Conservation (phyloP, 2,888 invertebrate genomes). For the Hermodice carunculata region DNA sequence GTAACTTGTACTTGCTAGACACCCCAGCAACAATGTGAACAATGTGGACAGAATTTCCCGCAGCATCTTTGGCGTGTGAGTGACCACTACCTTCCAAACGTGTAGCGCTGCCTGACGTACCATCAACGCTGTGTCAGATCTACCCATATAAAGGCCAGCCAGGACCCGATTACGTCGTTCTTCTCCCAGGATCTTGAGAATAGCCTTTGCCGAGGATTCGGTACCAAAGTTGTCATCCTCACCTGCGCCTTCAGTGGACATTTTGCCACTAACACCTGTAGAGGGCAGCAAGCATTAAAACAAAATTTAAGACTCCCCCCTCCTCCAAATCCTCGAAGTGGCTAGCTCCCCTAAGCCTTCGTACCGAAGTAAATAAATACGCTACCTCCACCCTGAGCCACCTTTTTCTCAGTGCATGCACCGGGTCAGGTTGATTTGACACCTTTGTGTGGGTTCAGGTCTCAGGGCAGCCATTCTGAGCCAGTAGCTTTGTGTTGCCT, state of each 20-base stretch:
- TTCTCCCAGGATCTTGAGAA: conserved; percentile 81
- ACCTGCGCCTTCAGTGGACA: conserved; percentile 97
- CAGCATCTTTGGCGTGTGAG: conserved; percentile 96
- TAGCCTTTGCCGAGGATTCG: conserved; percentile 70
- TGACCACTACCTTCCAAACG: conserved; percentile 99
- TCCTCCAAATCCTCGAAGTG: no score
- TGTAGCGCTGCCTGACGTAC: conserved; percentile 97
- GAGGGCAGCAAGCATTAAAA: no score
- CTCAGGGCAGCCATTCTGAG: no score
- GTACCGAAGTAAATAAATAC: no score
- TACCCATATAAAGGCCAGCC: conserved; percentile 85
- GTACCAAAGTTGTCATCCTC: conserved; percentile 99
- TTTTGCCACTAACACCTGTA: conserved; percentile 90
- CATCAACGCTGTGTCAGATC: conserved; percentile 96
- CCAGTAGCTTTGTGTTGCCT: no score
- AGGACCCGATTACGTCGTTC: conserved; percentile 90
- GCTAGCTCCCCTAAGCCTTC: no score
- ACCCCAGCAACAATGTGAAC: conserved; percentile 91
- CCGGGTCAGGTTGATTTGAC: no score
- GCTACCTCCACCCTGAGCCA: no score
- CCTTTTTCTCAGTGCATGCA: no score
- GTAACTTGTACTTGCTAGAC: conserved; percentile 94
- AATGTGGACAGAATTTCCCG: conserved; percentile 95
- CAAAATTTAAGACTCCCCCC: no score
- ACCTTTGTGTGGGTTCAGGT: no score